Conservation (phyloP, 2,113 vertebrate species). For the Zosterops hypoxanthus region DNA sequence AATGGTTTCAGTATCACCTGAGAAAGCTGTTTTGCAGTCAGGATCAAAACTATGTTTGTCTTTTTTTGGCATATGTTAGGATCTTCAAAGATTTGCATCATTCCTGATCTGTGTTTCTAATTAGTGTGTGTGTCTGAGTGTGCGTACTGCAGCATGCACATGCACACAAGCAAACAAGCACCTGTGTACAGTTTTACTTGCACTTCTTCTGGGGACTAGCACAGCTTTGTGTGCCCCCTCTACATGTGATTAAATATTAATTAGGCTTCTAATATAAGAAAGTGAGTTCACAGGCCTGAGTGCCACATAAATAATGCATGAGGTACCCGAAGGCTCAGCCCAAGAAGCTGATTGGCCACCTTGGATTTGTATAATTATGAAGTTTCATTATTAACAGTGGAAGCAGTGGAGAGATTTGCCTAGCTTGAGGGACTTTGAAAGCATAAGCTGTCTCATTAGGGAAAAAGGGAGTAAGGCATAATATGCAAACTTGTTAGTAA, state of each 20-base stretch:
- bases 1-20: background rate
- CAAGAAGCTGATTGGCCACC: slow-evolving; percentile 83
- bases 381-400: slow-evolving; percentile 88
- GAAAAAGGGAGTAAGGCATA: slow-evolving; percentile 80
- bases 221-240: slow-evolving; percentile 71
- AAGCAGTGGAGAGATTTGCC: slow-evolving; percentile 80
- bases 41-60: background rate
- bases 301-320: slow-evolving; percentile 81
- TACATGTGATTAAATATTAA: slow-evolving; percentile 86
- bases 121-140: background rate
- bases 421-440: slow-evolving; percentile 87
- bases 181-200: slow-evolving; percentile 53
- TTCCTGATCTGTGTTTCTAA: background rate
- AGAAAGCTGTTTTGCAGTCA: background rate
- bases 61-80: background rate
- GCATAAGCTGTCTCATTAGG: slow-evolving; percentile 86
- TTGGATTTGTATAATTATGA: slow-evolving; percentile 87
- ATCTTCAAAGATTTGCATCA: background rate
- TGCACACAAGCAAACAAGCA: background rate
- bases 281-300: slow-evolving; percentile 80
- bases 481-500: slow-evolving; percentile 83
- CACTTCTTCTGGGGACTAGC: slow-evolving; percentile 54
- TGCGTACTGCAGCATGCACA: background rate
- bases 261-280: slow-evolving; percentile 85
- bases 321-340: slow-evolving; percentile 83